Conservation (phyloP, 2,888 invertebrate species). For the Hemaris fuciformis region DNA sequence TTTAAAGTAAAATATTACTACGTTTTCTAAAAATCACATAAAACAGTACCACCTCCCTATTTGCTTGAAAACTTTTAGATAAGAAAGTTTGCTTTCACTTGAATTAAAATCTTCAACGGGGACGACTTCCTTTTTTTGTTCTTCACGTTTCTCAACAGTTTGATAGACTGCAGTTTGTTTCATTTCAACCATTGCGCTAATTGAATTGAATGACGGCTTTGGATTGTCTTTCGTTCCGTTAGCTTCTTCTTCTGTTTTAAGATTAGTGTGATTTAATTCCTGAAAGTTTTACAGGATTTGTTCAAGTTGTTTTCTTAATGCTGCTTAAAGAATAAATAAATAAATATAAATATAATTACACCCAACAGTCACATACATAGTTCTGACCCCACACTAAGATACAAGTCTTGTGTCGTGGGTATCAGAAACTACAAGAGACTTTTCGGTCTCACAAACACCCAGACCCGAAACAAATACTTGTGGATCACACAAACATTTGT, state of each 20-base stretch:
- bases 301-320: neutral
- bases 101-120: conserved; percentile 60
- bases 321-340: too few species aligned
- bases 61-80: conserved; percentile 39
- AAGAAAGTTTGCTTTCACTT: conserved; percentile 62
- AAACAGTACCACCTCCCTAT: conserved; percentile 1
- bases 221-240: neutral
- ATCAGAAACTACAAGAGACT: too few species aligned
- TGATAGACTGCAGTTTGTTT: conserved; percentile 50
- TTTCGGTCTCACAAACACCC: too few species aligned
- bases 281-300: neutral
- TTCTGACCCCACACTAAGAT: too few species aligned
- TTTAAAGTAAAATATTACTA: too few species aligned
- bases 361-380: too few species aligned
- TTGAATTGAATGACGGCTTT: neutral
- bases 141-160: conserved; percentile 33
- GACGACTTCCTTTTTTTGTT: conserved; percentile 44
- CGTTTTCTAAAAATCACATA: neutral
- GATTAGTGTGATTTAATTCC: neutral
- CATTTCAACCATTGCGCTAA: conserved; percentile 28
- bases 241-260: neutral
- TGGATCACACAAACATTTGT: too few species aligned
- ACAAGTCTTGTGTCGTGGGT: too few species aligned
- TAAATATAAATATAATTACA: too few species aligned
- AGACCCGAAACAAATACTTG: too few species aligned